phyloP scores from a whole-genome alignment of 2,888 invertebrate species.

The Drosophila birchii region DNA sequence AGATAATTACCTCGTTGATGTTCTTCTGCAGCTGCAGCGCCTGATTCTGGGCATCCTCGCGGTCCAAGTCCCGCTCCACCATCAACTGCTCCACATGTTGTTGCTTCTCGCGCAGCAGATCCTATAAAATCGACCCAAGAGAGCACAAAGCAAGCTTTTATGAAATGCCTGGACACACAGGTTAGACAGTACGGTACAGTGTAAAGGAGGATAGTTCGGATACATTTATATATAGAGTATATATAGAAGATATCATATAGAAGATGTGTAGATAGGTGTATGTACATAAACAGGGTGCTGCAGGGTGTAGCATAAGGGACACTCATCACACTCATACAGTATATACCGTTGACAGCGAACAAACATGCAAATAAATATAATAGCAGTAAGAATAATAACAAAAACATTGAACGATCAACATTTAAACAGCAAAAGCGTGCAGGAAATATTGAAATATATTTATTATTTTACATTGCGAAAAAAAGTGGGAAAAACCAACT shows the following conservation, averaged over 20 bases:
- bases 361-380: slow-evolving; percentile 36
- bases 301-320: slow-evolving; percentile 17
- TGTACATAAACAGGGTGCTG: slow-evolving; percentile 46
- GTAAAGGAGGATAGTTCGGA: slow-evolving; percentile 7
- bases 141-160: slow-evolving; percentile 42
- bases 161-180: slow-evolving; percentile 30
- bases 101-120: slow-evolving; percentile 96
- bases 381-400: slow-evolving; percentile 21
- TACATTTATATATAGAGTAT: slow-evolving; percentile 32
- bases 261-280: slow-evolving; percentile 37
- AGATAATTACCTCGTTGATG: slow-evolving; percentile 84
- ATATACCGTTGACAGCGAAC: slow-evolving; percentile 36
- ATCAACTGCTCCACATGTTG: slow-evolving; percentile 96
- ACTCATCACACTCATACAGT: slow-evolving; percentile 20
- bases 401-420: slow-evolving; percentile 31
- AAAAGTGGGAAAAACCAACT: slow-evolving; percentile 26
- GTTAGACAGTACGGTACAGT: slow-evolving; percentile 9
- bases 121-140: slow-evolving; percentile 86
- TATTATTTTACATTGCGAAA: slow-evolving; percentile 53
- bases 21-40: slow-evolving; percentile 83
- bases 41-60: slow-evolving; percentile 94
- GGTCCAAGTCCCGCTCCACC: slow-evolving; percentile 95
- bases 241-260: slow-evolving; percentile 23
- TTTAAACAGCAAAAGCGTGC: slow-evolving; percentile 73
- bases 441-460: slow-evolving; percentile 42